Evolutionary conservation across 2,113 vertebrate species (phyloP).

Genomic region (Meles meles): DNA sequence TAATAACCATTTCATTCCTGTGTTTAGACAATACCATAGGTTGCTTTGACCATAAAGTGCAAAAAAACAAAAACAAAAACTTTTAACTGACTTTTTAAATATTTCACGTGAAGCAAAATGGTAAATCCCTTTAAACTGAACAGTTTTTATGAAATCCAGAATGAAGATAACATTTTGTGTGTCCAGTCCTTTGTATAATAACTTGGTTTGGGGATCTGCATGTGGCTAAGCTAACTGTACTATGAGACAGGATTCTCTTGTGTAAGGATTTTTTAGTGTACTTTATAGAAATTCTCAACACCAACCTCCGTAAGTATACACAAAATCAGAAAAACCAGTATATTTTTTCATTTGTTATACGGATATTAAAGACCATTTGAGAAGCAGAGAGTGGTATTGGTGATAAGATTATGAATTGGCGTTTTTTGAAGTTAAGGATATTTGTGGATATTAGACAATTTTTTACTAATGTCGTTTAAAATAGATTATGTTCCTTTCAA

Average conservation of each 20-base stretch:
- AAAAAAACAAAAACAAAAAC: background rate
- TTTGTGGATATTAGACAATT: background rate
- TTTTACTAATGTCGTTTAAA: background rate
- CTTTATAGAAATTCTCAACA: conserved; percentile 77
- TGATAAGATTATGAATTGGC: background rate
- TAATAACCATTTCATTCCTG: conserved; percentile 41
- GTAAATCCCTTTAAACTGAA: conserved; percentile 76
- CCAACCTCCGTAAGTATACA: conserved; percentile 68
- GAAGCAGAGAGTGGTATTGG: background rate
- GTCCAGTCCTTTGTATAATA: conserved; percentile 82
- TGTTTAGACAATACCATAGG: conserved; percentile 27
- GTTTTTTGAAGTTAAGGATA: background rate
- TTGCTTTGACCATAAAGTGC: conserved; percentile 51
- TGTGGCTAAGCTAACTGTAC: conserved; percentile 77
- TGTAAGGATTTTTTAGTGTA: conserved; percentile 77
- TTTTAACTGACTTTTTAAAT: conserved; percentile 73
- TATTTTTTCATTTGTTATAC: conserved; percentile 73
- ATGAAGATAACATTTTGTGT: conserved; percentile 82
- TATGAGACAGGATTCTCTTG: conserved; percentile 78
- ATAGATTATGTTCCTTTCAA: background rate
- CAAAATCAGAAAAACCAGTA: conserved; percentile 65
- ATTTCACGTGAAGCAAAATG: conserved; percentile 71
- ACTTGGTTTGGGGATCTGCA: conserved; percentile 80
- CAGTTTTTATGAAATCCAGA: conserved; percentile 77
- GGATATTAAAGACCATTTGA: conserved; percentile 73